A percentile compares a stretch with the other conserved stretches of the same genome.
Conservation (phyloP, 2,113 vertebrate species). For the Natator depressus region DNA sequence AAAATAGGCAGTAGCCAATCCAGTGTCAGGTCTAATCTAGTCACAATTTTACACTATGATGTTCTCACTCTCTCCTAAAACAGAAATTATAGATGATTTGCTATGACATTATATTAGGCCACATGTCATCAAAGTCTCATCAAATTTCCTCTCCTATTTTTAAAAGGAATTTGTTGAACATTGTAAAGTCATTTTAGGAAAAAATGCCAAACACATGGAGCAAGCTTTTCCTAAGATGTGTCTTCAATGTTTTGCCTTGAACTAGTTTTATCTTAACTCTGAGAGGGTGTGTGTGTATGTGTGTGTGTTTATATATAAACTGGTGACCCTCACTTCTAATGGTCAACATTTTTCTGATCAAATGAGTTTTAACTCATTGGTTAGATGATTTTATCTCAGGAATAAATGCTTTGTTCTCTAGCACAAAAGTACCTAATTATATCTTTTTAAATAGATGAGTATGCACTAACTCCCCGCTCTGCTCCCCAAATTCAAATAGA, state of each 20-base stretch:
- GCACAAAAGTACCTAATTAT: not conserved
- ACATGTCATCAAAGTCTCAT: not conserved
- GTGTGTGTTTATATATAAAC: not conserved
- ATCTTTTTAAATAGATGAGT: not conserved
- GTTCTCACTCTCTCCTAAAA: not conserved
- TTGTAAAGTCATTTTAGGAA: not conserved
- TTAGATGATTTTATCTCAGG: not conserved
- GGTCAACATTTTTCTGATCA: not conserved
- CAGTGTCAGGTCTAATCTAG: not conserved
- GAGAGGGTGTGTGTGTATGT: not conserved
- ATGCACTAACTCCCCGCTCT: not conserved
- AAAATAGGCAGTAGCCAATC: not conserved
- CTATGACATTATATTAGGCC: not conserved
- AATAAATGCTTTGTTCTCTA: not conserved
- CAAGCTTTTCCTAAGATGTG: not conserved
- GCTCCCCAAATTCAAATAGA: not conserved
- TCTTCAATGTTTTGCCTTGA: not conserved
- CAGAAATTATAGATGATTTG: not conserved
- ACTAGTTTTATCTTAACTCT: slow-evolving; percentile 33
- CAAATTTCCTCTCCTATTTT: not conserved
- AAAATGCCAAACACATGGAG: not conserved
- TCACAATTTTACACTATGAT: not conserved
- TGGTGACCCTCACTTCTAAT: not conserved
- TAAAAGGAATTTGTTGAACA: slow-evolving; percentile 1
- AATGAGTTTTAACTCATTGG: not conserved